Base-by-base conservation (phyloP, 2,113 vertebrate genomes). In the Centrocercus urophasianus region DNA sequence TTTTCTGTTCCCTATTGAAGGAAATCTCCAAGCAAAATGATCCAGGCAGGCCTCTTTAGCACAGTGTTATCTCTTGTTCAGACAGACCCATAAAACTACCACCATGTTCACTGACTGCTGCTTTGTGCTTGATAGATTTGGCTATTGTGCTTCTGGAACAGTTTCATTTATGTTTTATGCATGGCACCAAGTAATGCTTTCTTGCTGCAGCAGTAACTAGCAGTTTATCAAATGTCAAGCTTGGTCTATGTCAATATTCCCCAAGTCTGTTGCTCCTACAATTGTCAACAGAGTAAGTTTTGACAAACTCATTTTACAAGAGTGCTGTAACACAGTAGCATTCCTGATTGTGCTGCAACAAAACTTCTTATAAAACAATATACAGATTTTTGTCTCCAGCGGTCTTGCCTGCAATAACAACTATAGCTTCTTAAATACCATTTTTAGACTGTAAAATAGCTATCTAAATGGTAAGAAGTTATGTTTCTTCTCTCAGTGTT, bases 271-370 rank as follows among this genome's bases (percentile, higher is more conserved):
- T 83, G 5, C 67, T 91, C 74, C 56, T 59, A n/a, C 34, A 88
- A 45, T 20, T 88, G 66, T 90, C 90, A 85, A 80, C n/a, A 93
- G 20, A 32, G 11, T 88, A 72, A 84, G 73, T 86, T 90, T 93
- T 94, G 77, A 95, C 72, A 95, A 89, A 22, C 66, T 56, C 72
- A 85, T 94, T 87, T 80, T 94, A 45, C 7, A 66, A 24, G 81
- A 83, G 38, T 90, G 20, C 48, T 60, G 13, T 56, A 83, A 54
- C 42, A 66, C 4, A 34, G 30, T 56, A 78, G 30, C 13, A 52
- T 56, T 94, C 83, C 71, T 72, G 19, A 88, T 60, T 61, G n/a
- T 56, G n/a, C 63, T 75, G 73, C 30, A 72, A 25, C 1, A 14
- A 5, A n/a, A 10, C 8, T 57, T 88, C 67, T 87, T 50, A 83